Percentiles rank a stretch among this genome's conserved stretches.
Conservation (phyloP, 2,113 vertebrate species). For the Brachyistius frenatus region DNA sequence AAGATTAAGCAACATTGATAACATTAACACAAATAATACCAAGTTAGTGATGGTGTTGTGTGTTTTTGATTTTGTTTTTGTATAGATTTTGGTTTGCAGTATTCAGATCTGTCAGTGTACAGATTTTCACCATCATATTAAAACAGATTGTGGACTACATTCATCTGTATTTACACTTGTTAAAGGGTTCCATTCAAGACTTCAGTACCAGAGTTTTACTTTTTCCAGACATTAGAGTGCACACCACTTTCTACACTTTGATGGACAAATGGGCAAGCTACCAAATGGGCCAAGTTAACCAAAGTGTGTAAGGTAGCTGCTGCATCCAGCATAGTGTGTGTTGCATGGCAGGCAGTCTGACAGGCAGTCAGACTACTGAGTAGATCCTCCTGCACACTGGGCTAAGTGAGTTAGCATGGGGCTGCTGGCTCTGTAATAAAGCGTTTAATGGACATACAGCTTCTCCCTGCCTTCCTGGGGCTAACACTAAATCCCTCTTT, state of each 20-base stretch:
- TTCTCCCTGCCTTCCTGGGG: slow-evolving; percentile 95
- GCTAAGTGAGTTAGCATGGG: slow-evolving; percentile 98
- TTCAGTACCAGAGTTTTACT: background rate
- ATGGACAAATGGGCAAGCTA: slow-evolving; percentile 40
- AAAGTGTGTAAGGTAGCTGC: slow-evolving; percentile 33
- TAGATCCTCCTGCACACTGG: slow-evolving; percentile 88
- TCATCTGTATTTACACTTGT: background rate
- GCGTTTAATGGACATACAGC: slow-evolving; percentile 99
- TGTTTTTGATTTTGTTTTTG: background rate
- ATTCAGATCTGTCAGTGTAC: background rate
- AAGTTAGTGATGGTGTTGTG: no score
- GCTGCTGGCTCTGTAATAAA: slow-evolving; percentile 99
- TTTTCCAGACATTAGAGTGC: background rate
- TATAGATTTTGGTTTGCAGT: background rate
- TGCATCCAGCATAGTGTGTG: slow-evolving; percentile 89
- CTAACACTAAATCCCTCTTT: slow-evolving; percentile 99
- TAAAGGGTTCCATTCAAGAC: background rate
- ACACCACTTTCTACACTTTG: background rate
- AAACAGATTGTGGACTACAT: background rate
- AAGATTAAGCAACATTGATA: background rate
- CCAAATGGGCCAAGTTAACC: slow-evolving; percentile 7
- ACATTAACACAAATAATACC: background rate
- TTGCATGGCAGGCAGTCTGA: slow-evolving; percentile 86
- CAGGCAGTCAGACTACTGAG: slow-evolving; percentile 88
- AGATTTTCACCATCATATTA: background rate